Conservation (phyloP, 2,113 vertebrate genomes). For the Nicator chloris region DNA sequence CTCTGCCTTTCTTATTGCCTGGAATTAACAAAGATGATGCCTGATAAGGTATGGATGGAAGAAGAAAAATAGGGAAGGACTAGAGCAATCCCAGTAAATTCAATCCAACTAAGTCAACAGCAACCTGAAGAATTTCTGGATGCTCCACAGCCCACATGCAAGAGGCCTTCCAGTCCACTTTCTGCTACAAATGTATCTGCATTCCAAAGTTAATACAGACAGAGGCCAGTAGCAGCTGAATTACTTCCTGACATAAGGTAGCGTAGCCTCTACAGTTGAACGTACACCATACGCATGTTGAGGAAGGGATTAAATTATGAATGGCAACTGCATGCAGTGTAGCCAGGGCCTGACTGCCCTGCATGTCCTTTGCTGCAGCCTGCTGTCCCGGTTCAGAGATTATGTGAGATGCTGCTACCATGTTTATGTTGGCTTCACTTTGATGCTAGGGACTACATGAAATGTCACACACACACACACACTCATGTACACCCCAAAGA, state of each 20-base stretch:
- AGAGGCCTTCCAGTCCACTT: neutral
- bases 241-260: neutral
- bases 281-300: neutral
- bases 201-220: neutral
- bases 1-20: neutral
- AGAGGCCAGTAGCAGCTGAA: neutral
- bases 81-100: neutral
- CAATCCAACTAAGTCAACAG: neutral
- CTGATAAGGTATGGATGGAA: neutral
- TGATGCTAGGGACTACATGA: neutral
- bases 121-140: neutral
- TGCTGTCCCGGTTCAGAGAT: neutral
- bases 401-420: neutral
- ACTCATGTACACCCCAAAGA: neutral
- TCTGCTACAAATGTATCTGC: neutral
- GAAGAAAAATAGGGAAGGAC: neutral
- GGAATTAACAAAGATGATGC: neutral
- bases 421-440: neutral
- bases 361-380: neutral
- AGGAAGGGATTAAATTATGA: neutral
- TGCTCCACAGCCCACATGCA: neutral
- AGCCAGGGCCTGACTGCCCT: neutral
- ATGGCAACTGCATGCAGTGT: neutral
- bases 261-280: neutral
- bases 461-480: neutral